Conservation (phyloP, 2,113 vertebrate species). For the Tiliqua scincoides region DNA sequence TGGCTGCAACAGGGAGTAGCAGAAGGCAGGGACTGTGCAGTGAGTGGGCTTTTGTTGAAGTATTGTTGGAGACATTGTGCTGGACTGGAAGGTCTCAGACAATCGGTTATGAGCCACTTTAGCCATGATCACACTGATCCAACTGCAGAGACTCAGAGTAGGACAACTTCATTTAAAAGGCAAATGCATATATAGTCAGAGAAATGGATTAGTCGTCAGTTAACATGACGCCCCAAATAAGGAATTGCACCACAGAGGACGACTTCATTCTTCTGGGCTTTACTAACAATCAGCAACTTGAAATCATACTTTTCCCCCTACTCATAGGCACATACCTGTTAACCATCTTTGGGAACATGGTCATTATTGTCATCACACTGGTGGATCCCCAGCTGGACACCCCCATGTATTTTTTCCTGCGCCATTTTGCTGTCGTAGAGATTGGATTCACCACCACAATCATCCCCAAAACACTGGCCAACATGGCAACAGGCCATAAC, state of each 20-base stretch:
- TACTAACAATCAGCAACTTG: background rate
- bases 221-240: background rate
- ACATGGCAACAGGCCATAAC: background rate
- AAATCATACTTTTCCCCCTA: conserved; percentile 1
- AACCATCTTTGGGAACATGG: conserved; percentile 16
- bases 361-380: conserved; percentile 20
- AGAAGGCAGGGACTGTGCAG: too few species aligned
- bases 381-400: conserved; percentile 2
- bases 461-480: conserved; percentile 30
- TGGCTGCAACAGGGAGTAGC: too few species aligned
- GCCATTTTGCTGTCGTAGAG: conserved; percentile 30
- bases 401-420: conserved; percentile 47
- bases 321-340: conserved; percentile 25
- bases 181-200: too few species aligned
- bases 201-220: too few species aligned
- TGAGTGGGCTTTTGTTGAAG: background rate
- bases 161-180: too few species aligned
- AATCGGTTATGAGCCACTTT: background rate
- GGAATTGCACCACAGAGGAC: background rate
- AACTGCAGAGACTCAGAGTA: background rate
- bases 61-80: background rate
- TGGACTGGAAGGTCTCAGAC: background rate
- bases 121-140: background rate
- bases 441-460: conserved; percentile 27
- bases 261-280: conserved; percentile 35